Evolutionary conservation across 2,888 invertebrate genomes (phyloP).

Genomic region (Lucinisca nassula): DNA sequence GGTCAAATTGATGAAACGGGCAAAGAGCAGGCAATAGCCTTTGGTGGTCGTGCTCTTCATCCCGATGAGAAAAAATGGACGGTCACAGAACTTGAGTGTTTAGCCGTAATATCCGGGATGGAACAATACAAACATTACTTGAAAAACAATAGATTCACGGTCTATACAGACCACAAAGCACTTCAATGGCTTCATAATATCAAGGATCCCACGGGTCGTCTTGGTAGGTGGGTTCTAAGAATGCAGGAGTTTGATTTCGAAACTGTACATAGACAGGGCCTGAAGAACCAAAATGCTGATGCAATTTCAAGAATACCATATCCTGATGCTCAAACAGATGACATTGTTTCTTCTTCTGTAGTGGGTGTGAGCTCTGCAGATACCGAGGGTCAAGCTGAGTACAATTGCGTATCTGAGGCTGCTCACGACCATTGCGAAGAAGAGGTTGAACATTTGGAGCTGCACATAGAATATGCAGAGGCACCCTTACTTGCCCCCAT

Average conservation of each 20-base stretch:
- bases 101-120: slow-evolving; percentile 52
- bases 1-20: slow-evolving; percentile 16
- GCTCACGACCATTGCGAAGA: too few relatives aligned
- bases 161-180: slow-evolving; percentile 68
- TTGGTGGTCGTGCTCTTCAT: slow-evolving; percentile 18
- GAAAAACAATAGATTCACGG: slow-evolving; percentile 44
- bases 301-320: slow-evolving; percentile 49
- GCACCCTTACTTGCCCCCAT: neutral
- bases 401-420: too few relatives aligned
- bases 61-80: slow-evolving; percentile 56
- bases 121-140: slow-evolving; percentile 59
- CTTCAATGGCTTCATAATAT: slow-evolving; percentile 52
- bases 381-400: too few relatives aligned
- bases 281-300: slow-evolving; percentile 48
- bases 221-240: slow-evolving; percentile 52
- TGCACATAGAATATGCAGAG: neutral
- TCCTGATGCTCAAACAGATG: neutral
- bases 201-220: slow-evolving; percentile 27
- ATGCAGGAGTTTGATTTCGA: slow-evolving; percentile 49
- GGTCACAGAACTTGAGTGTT: slow-evolving; percentile 54
- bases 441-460: too few relatives aligned
- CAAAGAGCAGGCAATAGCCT: neutral
- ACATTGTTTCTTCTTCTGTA: neutral
- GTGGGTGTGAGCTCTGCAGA: too few relatives aligned
- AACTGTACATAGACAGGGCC: slow-evolving; percentile 44